A percentile compares a stretch with the other conserved stretches of the same genome.
Conservation (phyloP, 2,888 invertebrate genomes). For the Mesoligia furuncula region DNA sequence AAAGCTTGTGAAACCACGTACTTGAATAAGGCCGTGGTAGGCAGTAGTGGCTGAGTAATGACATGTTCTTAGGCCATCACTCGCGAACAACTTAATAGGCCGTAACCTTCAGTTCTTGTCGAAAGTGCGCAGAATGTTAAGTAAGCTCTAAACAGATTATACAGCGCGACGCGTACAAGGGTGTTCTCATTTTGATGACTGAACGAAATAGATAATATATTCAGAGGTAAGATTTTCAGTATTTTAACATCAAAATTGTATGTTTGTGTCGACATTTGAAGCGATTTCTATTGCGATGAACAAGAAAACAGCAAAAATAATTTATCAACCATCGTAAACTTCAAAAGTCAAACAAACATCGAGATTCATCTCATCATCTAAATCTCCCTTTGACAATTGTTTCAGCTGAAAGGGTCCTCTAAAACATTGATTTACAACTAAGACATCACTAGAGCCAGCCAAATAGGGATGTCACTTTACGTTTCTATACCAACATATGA, state of each 20-base stretch:
- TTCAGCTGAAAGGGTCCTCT: not conserved
- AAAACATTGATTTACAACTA: constrained; percentile 25
- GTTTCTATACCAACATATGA: constrained; percentile 39
- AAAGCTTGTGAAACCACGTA: constrained; percentile 43
- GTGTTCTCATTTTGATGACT: constrained; percentile 15
- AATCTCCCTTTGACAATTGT: not conserved
- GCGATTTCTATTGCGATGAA: not conserved
- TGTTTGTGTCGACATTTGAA: not conserved
- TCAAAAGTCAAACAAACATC: not conserved
- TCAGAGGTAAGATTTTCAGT: not conserved
- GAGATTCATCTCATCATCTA: not conserved
- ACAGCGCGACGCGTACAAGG: constrained; percentile 12
- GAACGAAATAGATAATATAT: constrained; percentile 24
- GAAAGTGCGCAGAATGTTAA: constrained; percentile 54
- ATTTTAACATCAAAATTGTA: not conserved
- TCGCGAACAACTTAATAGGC: constrained; percentile 53
- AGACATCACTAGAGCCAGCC: constrained; percentile 20
- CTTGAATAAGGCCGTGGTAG: constrained; percentile 33
- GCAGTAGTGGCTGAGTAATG: constrained; percentile 56
- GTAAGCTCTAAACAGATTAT: constrained; percentile 49
- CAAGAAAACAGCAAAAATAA: not conserved
- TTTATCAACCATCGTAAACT: not conserved
- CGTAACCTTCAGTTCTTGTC: constrained; percentile 52
- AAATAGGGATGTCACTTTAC: constrained; percentile 47
- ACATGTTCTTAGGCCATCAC: constrained; percentile 54